Conservation (phyloP, 2,888 invertebrate genomes). For the Bellardia pandia region DNA sequence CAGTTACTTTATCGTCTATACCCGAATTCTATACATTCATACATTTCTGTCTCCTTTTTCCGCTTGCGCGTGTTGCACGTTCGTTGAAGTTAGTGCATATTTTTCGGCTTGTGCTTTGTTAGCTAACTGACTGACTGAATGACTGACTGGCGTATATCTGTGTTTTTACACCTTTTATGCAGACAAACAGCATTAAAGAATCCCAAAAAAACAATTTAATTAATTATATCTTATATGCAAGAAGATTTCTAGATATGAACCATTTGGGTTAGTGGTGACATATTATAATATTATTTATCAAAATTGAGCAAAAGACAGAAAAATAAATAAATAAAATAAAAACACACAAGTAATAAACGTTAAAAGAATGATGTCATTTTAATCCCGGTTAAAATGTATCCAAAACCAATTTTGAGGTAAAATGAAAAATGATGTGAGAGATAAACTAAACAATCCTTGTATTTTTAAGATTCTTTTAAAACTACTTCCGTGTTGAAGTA, state of each 20-base stretch:
- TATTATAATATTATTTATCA: constrained; percentile 63
- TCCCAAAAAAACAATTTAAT: constrained; percentile 66
- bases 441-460: background rate
- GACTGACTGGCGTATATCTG: constrained; percentile 49
- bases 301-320: constrained; percentile 1
- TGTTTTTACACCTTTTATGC: constrained; percentile 70
- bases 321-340: background rate
- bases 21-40: constrained; percentile 37
- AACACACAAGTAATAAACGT: constrained; percentile 1
- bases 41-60: background rate
- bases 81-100: background rate
- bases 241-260: constrained; percentile 66
- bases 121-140: background rate
- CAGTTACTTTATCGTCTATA: constrained; percentile 74
- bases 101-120: constrained; percentile 60
- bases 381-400: background rate
- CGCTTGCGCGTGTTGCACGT: background rate
- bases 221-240: constrained; percentile 63
- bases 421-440: constrained; percentile 31
- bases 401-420: background rate
- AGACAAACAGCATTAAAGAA: constrained; percentile 20
- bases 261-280: constrained; percentile 71
- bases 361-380: constrained; percentile 45
- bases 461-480: background rate
- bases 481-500: constrained; percentile 29